These are phyloP conservation scores for Sinocyclocheilus grahami DNA, from an alignment of 2,113 vertebrate species.

Conservation along the genomic window DNA sequence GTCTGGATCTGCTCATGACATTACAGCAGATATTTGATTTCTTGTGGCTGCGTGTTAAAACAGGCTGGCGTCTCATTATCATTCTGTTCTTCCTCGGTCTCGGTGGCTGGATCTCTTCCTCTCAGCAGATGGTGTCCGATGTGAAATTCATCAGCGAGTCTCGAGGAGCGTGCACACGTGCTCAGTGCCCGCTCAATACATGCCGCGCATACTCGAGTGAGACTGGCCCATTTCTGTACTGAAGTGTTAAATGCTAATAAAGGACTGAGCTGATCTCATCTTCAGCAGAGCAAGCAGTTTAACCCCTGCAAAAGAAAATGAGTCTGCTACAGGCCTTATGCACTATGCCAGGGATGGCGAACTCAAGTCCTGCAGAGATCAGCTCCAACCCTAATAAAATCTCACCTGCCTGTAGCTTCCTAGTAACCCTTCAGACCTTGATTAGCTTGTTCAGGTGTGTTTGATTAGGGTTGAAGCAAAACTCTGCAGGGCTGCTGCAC, in stretches of 20 bases:
- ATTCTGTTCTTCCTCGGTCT: conserved; percentile 10
- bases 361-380: too few species aligned
- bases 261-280: conserved; percentile 11
- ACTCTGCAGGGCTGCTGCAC: too few species aligned
- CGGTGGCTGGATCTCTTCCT: conserved; percentile 1
- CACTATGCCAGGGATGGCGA: background rate
- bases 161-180: conserved; percentile 9
- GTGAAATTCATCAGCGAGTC: conserved; percentile 51
- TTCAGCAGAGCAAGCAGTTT: background rate
- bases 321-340: background rate
- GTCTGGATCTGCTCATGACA: background rate
- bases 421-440: too few species aligned
- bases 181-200: conserved; percentile 48
- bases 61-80: conserved; percentile 34
- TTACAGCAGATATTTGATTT: background rate
- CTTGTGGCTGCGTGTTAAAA: conserved; percentile 24
- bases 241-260: conserved; percentile 15
- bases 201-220: conserved; percentile 40
- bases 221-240: conserved; percentile 50
- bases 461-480: too few species aligned
- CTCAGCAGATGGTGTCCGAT: conserved; percentile 52
- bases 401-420: too few species aligned
- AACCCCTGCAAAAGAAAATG: conserved; percentile 9
- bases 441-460: too few species aligned
- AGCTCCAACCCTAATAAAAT: too few species aligned